Base-by-base conservation (phyloP, 2,888 invertebrate species). In the Cecidostiba fungosa region DNA sequence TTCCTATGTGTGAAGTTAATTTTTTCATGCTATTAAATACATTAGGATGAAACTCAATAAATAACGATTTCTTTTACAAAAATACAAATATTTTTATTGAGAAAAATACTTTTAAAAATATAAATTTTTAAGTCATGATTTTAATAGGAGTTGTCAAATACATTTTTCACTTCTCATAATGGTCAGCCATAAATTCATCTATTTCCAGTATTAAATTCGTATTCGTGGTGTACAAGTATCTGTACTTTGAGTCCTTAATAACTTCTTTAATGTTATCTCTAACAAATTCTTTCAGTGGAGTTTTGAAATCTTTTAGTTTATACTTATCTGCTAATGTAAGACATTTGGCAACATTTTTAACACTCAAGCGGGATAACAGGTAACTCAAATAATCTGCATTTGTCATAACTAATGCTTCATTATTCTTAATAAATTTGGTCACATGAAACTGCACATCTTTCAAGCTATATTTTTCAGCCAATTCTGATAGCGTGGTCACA, bases 251-350 rank as follows among this genome's bases (percentile, higher is more conserved):
- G 16, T 82, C 78, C 59, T 82, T 82, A 19, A 82, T 82, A 19
- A 85, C 82, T 79, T 85, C 79, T 50, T 82, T 85, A 29, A 85
- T 85, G 62, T 82, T 82, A 2, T 82, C 76, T 79, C 23, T 85
- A n/a, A 85, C 78, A 78, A 74, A 85, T 69, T 82, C 74, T 69
- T 85, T 82, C 14, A 85, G 29, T 16, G 82, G 47, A 29, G 23
- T 69, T 74, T 85, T 85, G 26, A 85, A 82, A 39, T 85, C 82
- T 16, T 82, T 85, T 10, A 84, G 36, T 78, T 84, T 85, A 47
- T 85, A 80, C 23, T 85, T 85, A 70, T 85, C 80, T 39, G 85
- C 85, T 80, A 85, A 43, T 12, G 70, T 70, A 39, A 85, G 77
- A 72, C 59, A 85, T 50, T 76, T 80, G 66, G 85, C 85, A 80